phyloP scores from a whole-genome alignment of 1,140 invertebrate species.

The Drosophila quadrilineata region DNA sequence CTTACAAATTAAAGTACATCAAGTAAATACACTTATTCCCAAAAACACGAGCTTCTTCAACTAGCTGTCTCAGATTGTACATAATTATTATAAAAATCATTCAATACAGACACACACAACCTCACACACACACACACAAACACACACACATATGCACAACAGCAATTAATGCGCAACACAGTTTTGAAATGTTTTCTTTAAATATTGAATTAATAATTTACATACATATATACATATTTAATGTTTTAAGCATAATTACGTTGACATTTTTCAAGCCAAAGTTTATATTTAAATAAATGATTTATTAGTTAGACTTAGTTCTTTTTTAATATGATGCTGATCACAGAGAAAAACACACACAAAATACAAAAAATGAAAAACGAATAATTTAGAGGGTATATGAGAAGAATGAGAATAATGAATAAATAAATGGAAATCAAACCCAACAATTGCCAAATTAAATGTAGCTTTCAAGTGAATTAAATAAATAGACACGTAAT shows the following conservation, averaged over 20 bases:
- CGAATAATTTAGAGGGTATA: too few relatives aligned
- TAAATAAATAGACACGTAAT: constrained; percentile 75
- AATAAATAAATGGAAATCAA: constrained; percentile 71
- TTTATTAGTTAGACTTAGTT: constrained; percentile 76
- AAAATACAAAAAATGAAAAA: constrained; percentile 21
- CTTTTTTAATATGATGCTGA: constrained; percentile 51
- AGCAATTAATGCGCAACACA: constrained; percentile 62
- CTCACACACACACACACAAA: constrained; percentile 36
- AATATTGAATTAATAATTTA: constrained; percentile 13
- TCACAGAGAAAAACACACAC: constrained; percentile 38
- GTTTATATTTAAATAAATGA: constrained; percentile 70
- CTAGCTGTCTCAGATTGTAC: constrained; percentile 56
- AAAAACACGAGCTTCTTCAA: too few relatives aligned
- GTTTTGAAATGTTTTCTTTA: constrained; percentile 38
- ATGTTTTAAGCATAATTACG: constrained; percentile 56
- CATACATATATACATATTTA: constrained; percentile 37
- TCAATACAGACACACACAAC: constrained; percentile 15
- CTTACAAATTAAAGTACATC: constrained; percentile 17
- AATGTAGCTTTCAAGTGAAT: constrained; percentile 79
- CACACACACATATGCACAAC: constrained; percentile 32
- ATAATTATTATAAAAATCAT: constrained; percentile 55
- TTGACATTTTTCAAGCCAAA: constrained; percentile 79
- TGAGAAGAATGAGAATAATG: constrained; percentile 21
- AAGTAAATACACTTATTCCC: background rate
- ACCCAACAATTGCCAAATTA: constrained; percentile 81